Evolutionary conservation across 2,888 invertebrate genomes (phyloP), one percentile per base, ranked within the genome.

Genomic region (Himalopsyche anomala): DNA sequence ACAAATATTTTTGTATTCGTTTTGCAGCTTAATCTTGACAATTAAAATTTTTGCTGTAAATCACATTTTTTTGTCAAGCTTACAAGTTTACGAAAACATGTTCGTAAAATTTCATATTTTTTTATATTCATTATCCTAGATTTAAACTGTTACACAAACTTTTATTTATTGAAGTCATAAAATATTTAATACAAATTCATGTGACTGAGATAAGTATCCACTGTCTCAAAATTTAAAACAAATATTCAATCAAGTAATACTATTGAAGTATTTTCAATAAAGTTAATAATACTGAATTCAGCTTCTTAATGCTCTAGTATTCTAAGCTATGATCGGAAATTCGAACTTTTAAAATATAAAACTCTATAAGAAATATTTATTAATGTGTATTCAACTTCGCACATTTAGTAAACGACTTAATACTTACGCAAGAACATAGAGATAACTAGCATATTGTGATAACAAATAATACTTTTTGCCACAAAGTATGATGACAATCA

Each of bases 1-100:
- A 62, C 19, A 62, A 62, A 62, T 62, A 62, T 62, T 62, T 62
- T 62, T 56, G 56, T 56, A 17, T 56, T 19, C 3, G n/a, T 56
- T 56, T 19, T 56, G 19, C 8, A 51, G 45, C 45, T 51, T 51
- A 15, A 19, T 19, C 9, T 28, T 19, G 62, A 62, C n/a, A 62
- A 62, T 62, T 62, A 62, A 8, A 62, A 8, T 56, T 56, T 19
- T 62, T 19, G 3, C 62, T 62, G 19, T 62, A 19, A 62, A 62
- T 9, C n/a, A 62, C 19, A 19, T 62, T 56, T 56, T 62, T 19
- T 28, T 19, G 28, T 19, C 3, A 62, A n/a, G 11, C 19, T 62
- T 19, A 28, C 28, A 62, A 62, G 4, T 9, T 5, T 56, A n/a
- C n/a, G 17, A 56, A 45, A 45, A 45, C 45, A 9, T 11, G 2